These are phyloP conservation scores for Chrysolina haemoptera DNA, from an alignment of 2,888 invertebrate species.

Conservation along the genomic window DNA sequence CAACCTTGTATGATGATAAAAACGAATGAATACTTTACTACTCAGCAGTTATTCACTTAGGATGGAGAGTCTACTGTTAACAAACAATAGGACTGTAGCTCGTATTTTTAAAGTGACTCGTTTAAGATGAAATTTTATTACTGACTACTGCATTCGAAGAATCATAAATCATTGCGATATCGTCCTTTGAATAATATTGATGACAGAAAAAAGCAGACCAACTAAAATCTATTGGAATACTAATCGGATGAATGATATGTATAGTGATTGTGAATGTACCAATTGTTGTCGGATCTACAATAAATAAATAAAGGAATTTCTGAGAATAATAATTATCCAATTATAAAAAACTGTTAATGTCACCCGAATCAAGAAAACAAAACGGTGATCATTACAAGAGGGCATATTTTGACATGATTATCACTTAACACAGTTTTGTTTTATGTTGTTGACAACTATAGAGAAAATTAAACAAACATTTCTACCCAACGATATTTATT, in stretches of 20 bases:
- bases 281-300: too few relatives aligned
- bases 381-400: too few relatives aligned
- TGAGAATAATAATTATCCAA: too few relatives aligned
- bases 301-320: too few relatives aligned
- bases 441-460: too few relatives aligned
- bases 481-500: too few relatives aligned
- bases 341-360: too few relatives aligned
- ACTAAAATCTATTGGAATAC: neutral
- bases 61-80: neutral
- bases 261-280: neutral
- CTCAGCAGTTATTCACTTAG: conserved; percentile 8
- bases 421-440: too few relatives aligned
- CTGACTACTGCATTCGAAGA: conserved; percentile 1
- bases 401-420: too few relatives aligned
- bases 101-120: neutral
- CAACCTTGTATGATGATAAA: neutral
- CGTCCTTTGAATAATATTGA: neutral
- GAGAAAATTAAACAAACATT: too few relatives aligned
- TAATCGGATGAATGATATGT: neutral
- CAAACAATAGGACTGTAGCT: conserved; percentile 3
- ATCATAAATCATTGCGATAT: conserved; percentile 8
- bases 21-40: neutral
- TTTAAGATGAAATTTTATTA: conserved; percentile 10
- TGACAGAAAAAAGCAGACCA: neutral
- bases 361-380: too few relatives aligned